Conservation (phyloP, 2,888 invertebrate genomes). For the Agapostemon virescens region DNA sequence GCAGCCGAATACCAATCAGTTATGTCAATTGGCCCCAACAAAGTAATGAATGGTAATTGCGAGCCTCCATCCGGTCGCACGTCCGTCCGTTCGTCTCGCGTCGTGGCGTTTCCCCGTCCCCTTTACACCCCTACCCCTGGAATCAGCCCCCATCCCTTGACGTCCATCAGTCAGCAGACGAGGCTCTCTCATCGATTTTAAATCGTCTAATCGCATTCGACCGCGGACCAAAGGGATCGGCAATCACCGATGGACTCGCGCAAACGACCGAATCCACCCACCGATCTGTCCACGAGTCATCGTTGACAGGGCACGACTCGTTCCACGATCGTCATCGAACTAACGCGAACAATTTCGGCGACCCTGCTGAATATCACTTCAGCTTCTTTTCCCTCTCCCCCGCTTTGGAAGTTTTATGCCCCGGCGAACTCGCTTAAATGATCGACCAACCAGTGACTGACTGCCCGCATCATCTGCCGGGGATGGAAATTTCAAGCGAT, state of each 20-base stretch:
- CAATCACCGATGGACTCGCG: slow-evolving; percentile 42
- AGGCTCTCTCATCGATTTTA: slow-evolving; percentile 63
- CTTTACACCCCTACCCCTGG: not conserved
- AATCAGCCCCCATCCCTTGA: not conserved
- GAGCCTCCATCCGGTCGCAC: slow-evolving; percentile 60
- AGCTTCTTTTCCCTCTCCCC: not conserved
- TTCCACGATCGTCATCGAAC: not conserved
- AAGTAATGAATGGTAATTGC: slow-evolving; percentile 79
- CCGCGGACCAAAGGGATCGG: slow-evolving; percentile 24
- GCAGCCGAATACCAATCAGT: slow-evolving; percentile 78
- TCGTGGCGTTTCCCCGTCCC: slow-evolving; percentile 39
- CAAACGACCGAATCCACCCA: slow-evolving; percentile 22
- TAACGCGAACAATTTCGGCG: not conserved
- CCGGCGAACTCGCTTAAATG: slow-evolving; percentile 33
- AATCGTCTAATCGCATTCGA: slow-evolving; percentile 65
- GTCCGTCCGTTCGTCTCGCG: slow-evolving; percentile 43
- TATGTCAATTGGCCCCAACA: slow-evolving; percentile 78
- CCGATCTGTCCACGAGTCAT: not conserved
- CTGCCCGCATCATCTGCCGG: not conserved
- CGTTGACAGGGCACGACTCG: not conserved
- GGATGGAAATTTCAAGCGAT: not conserved
- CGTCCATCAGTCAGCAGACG: slow-evolving; percentile 35
- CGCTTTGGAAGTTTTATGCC: slow-evolving; percentile 5
- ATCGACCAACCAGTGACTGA: not conserved
- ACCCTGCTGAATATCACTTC: not conserved